Percentiles rank a stretch among this genome's conserved stretches.
Evolutionary conservation across 2,113 vertebrate genomes (phyloP).

Genomic region (Halcyon malimbica): DNA sequence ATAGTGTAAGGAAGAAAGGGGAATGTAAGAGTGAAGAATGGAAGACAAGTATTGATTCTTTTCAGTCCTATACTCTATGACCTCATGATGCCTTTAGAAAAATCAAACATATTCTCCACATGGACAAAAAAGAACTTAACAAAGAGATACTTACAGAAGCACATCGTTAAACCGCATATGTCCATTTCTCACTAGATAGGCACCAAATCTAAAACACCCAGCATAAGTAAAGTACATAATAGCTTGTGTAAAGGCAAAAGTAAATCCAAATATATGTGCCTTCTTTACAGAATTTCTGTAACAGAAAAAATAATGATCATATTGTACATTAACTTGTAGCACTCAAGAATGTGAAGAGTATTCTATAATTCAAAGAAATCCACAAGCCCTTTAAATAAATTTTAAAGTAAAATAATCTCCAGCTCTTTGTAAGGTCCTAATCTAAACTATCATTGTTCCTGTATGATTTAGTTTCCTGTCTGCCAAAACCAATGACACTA

Average conservation of each 20-base stretch:
- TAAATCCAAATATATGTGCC: constrained; percentile 82
- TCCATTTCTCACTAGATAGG: constrained; percentile 79
- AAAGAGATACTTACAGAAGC: constrained; percentile 83
- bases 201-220: constrained; percentile 86
- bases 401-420: neutral
- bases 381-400: neutral
- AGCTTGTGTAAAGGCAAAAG: constrained; percentile 86
- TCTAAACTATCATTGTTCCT: neutral
- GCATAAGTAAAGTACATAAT: constrained; percentile 88
- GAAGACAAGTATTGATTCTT: neutral
- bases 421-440: neutral
- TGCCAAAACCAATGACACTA: neutral
- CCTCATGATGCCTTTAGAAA: neutral
- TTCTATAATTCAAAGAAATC: neutral
- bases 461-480: neutral
- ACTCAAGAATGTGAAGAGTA: neutral
- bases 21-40: neutral
- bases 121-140: neutral
- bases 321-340: neutral
- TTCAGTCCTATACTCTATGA: neutral
- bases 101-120: neutral
- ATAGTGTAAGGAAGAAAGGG: neutral
- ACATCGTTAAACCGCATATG: constrained; percentile 79
- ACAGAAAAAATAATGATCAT: neutral
- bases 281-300: constrained; percentile 84